Evolutionary conservation across 2,113 vertebrate species (phyloP), one percentile per base, ranked within the genome.

Genomic region (Cyphomyrus discorhynchus): DNA sequence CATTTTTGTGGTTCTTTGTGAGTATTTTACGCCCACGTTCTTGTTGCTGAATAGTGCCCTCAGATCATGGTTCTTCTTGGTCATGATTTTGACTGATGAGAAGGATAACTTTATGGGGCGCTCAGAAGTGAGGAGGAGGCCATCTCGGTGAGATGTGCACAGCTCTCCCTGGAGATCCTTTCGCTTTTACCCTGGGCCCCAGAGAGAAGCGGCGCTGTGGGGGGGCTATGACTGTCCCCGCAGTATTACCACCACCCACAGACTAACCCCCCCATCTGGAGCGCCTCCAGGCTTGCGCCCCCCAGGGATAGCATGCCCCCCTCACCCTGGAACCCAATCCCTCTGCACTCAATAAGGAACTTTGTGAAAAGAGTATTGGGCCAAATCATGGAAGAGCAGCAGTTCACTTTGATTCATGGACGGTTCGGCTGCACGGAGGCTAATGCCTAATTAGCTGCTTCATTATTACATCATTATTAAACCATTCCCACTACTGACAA

Each of bases 181-280:
- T 52, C 13, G 1, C 24, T 52, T 86, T 86, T 50, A 86, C 3
- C 84, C 46, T 27, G n/a, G 84, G 3, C 13, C 9, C 27, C 47
- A 49, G 11, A 90, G 82, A 83, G 52, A n/a, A 85, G 89, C 91
- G 91, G 94, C 92, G 92, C 88, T 53, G 17, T 53, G 42, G 42
- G 53, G 53, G 19, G 13, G 88, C 49, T 10, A 19, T 19, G 35
- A 53, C 52, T 53, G 52, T 24, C 56, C 56, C 21, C 0, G 0
- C 21, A 10, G 10, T 27, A 27, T 27, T 9, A 66, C n/a, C n/a
- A 27, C 62, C 31, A 15, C 74, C 31, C 11, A 15, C 3, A 19
- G 35, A 35, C 15, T 10, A 35, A 35, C 5, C 74, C 15, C 74
- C 35, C 15, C 35, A 42, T 80, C 74, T 80, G 35, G 35, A 19